phyloP scores from a whole-genome alignment of 2,888 invertebrate genomes.

The Himalopsyche anomala region DNA sequence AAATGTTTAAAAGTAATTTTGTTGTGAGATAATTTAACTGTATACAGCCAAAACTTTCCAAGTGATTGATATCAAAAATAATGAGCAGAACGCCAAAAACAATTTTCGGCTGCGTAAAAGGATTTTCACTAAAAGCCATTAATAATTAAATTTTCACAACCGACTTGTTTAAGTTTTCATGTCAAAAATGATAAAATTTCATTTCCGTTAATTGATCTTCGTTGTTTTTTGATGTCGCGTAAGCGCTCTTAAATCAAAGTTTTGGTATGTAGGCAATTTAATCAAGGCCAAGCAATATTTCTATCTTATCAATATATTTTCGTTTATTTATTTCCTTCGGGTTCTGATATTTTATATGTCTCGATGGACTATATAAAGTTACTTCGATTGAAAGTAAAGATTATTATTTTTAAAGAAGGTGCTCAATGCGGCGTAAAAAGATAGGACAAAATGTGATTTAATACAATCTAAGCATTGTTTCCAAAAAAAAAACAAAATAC shows the following conservation, averaged over 20 bases:
- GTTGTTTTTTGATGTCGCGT: slow-evolving; percentile 15
- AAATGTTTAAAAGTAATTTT: slow-evolving; percentile 36
- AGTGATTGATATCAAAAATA: slow-evolving; percentile 40
- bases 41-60: slow-evolving; percentile 24
- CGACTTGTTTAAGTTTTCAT: slow-evolving; percentile 54
- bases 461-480: no score
- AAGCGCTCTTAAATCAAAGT: not conserved
- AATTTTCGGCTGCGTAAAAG: slow-evolving; percentile 18
- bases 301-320: not conserved
- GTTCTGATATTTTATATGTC: not conserved
- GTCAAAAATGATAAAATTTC: slow-evolving; percentile 39
- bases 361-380: not conserved
- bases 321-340: not conserved
- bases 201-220: slow-evolving; percentile 27
- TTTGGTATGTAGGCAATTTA: not conserved
- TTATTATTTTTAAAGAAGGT: not conserved
- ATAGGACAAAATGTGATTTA: not conserved
- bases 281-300: not conserved
- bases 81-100: slow-evolving; percentile 38
- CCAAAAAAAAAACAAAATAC: no score
- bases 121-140: slow-evolving; percentile 48
- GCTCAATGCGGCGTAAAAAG: slow-evolving; percentile 1
- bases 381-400: not conserved
- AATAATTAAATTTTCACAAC: slow-evolving; percentile 58
- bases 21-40: slow-evolving; percentile 40